Percentiles rank a stretch among this genome's conserved stretches.
Evolutionary conservation across 2,113 vertebrate species (phyloP).

Genomic region (Sisor rabdophorus): DNA sequence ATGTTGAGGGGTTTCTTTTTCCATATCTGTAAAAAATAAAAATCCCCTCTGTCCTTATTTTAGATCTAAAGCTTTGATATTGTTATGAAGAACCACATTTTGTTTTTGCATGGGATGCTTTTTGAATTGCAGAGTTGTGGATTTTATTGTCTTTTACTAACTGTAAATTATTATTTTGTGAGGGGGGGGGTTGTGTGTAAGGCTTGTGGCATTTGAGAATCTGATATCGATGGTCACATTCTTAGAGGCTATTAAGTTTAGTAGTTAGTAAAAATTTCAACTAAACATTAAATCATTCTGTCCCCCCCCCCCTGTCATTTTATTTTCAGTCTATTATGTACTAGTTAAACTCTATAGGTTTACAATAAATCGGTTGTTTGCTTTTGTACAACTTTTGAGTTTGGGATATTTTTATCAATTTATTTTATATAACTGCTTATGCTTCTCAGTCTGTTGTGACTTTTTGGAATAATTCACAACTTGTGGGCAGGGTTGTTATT

Average conservation of each 20-base stretch:
- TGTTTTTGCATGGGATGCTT: constrained; percentile 46
- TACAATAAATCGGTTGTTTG: constrained; percentile 72
- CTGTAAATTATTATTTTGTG: constrained; percentile 69
- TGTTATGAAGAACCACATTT: constrained; percentile 54
- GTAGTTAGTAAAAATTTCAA: constrained; percentile 42
- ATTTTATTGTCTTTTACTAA: constrained; percentile 68
- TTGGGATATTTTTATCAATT: background rate
- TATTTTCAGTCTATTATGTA: constrained; percentile 60
- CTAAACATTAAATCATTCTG: constrained; percentile 16
- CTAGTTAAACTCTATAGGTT: constrained; percentile 61
- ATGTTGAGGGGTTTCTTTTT: constrained; percentile 50
- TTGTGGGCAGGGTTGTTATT: too few relatives aligned
- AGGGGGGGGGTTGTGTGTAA: constrained; percentile 55
- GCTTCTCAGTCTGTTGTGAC: background rate
- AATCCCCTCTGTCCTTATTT: constrained; percentile 55
- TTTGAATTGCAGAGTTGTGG: constrained; percentile 62
- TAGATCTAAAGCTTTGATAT: constrained; percentile 65
- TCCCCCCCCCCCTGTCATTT: constrained; percentile 8
- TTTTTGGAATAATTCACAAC: background rate
- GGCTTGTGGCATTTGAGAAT: constrained; percentile 44
- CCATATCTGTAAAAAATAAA: constrained; percentile 28
- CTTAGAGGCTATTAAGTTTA: constrained; percentile 41
- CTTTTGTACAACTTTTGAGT: constrained; percentile 66
- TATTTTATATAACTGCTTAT: constrained; percentile 49
- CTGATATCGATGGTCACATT: constrained; percentile 32